phyloP scores from a whole-genome alignment of 2,888 invertebrate species.

The Aspidiotus rigidus region DNA sequence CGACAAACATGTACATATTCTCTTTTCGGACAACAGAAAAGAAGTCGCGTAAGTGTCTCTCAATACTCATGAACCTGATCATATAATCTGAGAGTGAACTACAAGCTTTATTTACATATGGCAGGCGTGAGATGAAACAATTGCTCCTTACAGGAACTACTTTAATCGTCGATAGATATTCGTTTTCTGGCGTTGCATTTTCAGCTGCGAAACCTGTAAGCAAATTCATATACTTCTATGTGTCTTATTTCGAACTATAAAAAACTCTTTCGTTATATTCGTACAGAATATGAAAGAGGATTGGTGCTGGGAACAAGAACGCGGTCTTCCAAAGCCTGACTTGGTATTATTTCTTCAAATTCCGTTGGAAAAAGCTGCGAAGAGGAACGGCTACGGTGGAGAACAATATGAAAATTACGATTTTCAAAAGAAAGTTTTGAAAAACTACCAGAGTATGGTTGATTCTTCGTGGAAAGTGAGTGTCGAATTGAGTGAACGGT shows the following conservation, averaged over 20 bases:
- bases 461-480: conserved; percentile 58
- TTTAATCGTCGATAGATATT: conserved; percentile 84
- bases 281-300: conserved; percentile 40
- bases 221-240: neutral
- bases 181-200: conserved; percentile 86
- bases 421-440: conserved; percentile 64
- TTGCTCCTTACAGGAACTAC: conserved; percentile 62
- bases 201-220: conserved; percentile 55
- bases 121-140: conserved; percentile 51
- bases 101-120: neutral
- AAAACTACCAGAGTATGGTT: conserved; percentile 54
- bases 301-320: conserved; percentile 85
- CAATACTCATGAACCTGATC: no score
- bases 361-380: conserved; percentile 50
- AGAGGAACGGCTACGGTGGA: conserved; percentile 66
- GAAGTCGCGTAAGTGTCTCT: conserved; percentile 51
- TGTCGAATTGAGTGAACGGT: neutral
- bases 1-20: conserved; percentile 76
- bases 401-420: conserved; percentile 68
- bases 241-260: neutral
- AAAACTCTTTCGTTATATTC: neutral
- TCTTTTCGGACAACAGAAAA: conserved; percentile 95
- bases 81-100: no score
- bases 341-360: conserved; percentile 69
- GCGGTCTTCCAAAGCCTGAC: conserved; percentile 81